Evolutionary conservation across 2,888 invertebrate species (phyloP).

Genomic region (Oligia fasciuncula): DNA sequence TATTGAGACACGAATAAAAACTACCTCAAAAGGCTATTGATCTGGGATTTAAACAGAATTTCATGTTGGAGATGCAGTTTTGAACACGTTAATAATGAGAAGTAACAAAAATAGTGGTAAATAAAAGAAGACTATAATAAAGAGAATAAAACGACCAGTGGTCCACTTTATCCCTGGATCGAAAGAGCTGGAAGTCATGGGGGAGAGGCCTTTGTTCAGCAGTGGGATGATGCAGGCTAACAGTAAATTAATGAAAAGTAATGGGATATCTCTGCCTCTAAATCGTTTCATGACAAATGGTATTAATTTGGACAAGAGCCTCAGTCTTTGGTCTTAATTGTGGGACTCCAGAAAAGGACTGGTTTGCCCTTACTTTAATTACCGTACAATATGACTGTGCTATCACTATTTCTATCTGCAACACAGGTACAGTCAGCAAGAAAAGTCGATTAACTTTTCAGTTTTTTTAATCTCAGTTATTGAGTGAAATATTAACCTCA

Average conservation of each 20-base stretch:
- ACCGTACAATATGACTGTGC: not conserved
- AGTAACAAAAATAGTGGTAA: not conserved
- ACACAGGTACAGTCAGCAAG: too few species aligned
- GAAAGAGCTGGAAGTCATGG: not conserved
- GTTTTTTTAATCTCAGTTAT: too few species aligned
- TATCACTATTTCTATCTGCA: not conserved
- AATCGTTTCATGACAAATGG: not conserved
- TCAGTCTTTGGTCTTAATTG: not conserved
- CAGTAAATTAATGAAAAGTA: not conserved
- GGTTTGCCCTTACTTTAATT: not conserved
- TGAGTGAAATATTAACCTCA: too few species aligned
- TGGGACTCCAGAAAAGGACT: not conserved
- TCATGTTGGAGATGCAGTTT: not conserved
- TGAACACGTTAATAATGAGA: not conserved
- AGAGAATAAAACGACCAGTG: not conserved
- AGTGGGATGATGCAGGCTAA: not conserved
- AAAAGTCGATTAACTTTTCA: too few species aligned
- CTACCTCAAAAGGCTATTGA: conserved; percentile 22
- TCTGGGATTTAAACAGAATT: not conserved
- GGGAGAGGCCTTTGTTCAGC: not conserved
- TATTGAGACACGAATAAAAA: conserved; percentile 28
- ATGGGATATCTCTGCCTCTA: not conserved
- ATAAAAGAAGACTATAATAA: not conserved
- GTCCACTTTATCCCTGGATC: not conserved
- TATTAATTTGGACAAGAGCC: not conserved